These are phyloP conservation scores for Drosophila lacteicornis DNA, from an alignment of 1,140 invertebrate genomes.

Conservation along the genomic window DNA sequence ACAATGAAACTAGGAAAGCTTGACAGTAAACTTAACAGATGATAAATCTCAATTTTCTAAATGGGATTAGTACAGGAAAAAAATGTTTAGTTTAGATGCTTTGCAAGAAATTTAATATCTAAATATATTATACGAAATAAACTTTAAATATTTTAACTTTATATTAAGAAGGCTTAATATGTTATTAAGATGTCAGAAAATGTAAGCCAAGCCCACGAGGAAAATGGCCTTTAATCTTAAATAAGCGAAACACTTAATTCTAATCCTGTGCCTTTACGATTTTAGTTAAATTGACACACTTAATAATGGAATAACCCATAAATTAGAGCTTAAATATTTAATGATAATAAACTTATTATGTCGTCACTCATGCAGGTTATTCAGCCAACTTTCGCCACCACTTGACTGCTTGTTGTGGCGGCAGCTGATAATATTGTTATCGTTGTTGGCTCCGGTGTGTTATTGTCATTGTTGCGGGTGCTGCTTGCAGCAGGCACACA, in stretches of 20 bases:
- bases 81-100: no score
- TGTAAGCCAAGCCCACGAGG: not conserved
- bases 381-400: slow-evolving; percentile 1
- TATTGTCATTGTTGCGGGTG: slow-evolving; percentile 8
- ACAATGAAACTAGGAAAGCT: not conserved
- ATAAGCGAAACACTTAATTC: not conserved
- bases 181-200: no score
- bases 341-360: not conserved
- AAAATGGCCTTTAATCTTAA: not conserved
- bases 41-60: not conserved
- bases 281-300: not conserved
- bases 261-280: no score
- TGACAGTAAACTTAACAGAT: not conserved
- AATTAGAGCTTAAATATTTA: slow-evolving; percentile 3
- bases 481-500: not conserved
- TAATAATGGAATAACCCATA: not conserved
- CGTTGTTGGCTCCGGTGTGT: slow-evolving; percentile 9
- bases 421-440: slow-evolving; percentile 37
- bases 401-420: slow-evolving; percentile 14
- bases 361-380: slow-evolving; percentile 12
- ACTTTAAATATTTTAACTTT: no score
- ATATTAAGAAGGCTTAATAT: no score
- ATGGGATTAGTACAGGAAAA: no score
- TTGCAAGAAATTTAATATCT: no score
- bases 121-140: no score